phyloP scores from a whole-genome alignment of 2,797 vertebrate species.

The Nothura maculosa region DNA sequence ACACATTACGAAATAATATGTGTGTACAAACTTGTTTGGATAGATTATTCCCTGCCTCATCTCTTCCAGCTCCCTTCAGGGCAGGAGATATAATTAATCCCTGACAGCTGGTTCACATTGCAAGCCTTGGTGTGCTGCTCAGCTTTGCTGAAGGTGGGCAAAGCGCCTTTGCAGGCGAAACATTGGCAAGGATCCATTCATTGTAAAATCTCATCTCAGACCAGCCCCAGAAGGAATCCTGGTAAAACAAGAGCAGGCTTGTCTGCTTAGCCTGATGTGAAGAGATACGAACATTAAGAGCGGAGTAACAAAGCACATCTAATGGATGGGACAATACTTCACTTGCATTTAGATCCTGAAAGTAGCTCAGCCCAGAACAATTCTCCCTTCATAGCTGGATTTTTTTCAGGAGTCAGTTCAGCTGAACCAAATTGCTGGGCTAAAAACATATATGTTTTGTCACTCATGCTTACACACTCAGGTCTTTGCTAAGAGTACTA shows the following conservation, averaged over 20 bases:
- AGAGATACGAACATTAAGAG: slow-evolving; percentile 16
- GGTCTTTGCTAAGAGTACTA: neutral
- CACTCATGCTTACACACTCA: neutral
- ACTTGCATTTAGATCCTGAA: neutral
- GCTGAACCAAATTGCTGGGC: neutral
- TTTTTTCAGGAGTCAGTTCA: neutral
- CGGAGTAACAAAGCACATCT: neutral
- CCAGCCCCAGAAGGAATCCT: slow-evolving; percentile 20
- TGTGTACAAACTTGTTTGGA: slow-evolving; percentile 66
- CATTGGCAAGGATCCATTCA: neutral
- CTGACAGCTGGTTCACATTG: neutral
- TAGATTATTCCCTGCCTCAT: slow-evolving; percentile 8
- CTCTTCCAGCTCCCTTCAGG: neutral
- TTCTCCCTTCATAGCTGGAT: neutral
- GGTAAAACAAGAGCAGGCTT: slow-evolving; percentile 22
- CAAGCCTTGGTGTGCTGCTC: neutral
- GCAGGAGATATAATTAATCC: slow-evolving; percentile 2
- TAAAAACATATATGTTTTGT: neutral
- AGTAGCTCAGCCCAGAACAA: neutral
- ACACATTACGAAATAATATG: slow-evolving; percentile 13
- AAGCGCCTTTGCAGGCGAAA: slow-evolving; percentile 8
- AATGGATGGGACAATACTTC: slow-evolving; percentile 3
- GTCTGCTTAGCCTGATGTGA: neutral
- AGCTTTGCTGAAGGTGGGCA: slow-evolving; percentile 46
- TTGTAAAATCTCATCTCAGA: slow-evolving; percentile 26